phyloP scores from a whole-genome alignment of 2,113 vertebrate species.

The Sciurus niger region DNA sequence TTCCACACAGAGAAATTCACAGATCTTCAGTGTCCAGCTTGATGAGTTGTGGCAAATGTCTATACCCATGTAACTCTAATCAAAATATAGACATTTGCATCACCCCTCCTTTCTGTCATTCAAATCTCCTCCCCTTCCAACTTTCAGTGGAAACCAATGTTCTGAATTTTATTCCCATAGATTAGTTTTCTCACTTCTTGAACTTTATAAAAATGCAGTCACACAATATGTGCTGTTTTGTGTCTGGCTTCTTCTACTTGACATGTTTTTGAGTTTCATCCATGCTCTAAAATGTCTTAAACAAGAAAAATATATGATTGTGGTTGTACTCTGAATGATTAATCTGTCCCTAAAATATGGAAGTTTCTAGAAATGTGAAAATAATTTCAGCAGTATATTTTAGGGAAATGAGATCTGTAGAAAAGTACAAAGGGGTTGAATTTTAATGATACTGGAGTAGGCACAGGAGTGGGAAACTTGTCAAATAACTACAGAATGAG shows the following conservation, averaged over 20 bases:
- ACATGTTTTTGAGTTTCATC: constrained; percentile 46
- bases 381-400: constrained; percentile 47
- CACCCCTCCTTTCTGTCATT: not conserved
- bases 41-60: not conserved
- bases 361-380: not conserved
- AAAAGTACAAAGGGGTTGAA: not conserved
- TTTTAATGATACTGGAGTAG: not conserved
- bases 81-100: not conserved
- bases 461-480: not conserved
- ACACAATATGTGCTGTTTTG: not conserved
- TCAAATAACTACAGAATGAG: not conserved
- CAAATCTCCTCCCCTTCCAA: not conserved
- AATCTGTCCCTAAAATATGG: not conserved
- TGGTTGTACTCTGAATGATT: not conserved
- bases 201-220: constrained; percentile 14
- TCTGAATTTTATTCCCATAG: constrained; percentile 20
- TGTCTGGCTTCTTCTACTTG: constrained; percentile 39
- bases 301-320: constrained; percentile 26
- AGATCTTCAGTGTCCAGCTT: not conserved
- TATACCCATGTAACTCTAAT: not conserved
- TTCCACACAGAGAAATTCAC: not conserved
- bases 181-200: constrained; percentile 30
- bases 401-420: not conserved
- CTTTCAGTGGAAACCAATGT: not conserved
- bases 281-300: constrained; percentile 31